Conservation (phyloP, 1,140 invertebrate species). For the Chlorops oryzae region DNA sequence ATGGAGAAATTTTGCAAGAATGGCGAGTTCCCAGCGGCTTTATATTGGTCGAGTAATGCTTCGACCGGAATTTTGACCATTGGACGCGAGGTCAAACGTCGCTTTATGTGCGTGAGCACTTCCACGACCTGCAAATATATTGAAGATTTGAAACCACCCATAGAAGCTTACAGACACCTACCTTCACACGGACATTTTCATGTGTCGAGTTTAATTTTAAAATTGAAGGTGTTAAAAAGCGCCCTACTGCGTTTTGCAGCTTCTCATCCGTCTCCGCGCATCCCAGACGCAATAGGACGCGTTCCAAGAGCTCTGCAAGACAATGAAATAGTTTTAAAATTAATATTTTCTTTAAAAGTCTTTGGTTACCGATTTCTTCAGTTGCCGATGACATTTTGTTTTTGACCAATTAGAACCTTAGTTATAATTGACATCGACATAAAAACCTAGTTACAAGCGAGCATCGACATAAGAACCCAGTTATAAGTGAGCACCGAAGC, state of each 20-base stretch:
- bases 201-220: slow-evolving; percentile 79
- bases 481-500: no score
- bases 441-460: no score
- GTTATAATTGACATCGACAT: no score
- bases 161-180: slow-evolving; percentile 22
- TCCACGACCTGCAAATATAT: slow-evolving; percentile 72
- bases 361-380: slow-evolving; percentile 12
- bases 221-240: slow-evolving; percentile 84
- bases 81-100: slow-evolving; percentile 75
- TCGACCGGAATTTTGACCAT: slow-evolving; percentile 84
- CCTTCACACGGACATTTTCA: slow-evolving; percentile 79
- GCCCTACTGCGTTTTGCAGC: slow-evolving; percentile 70
- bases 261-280: slow-evolving; percentile 84
- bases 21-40: slow-evolving; percentile 40
- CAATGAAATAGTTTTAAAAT: neutral
- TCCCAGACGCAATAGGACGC: slow-evolving; percentile 81
- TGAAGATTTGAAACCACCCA: neutral
- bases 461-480: no score
- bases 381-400: slow-evolving; percentile 11
- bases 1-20: slow-evolving; percentile 83
- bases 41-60: slow-evolving; percentile 72
- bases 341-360: neutral
- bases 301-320: slow-evolving; percentile 68
- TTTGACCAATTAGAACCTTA: neutral
- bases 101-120: slow-evolving; percentile 87